A percentile compares a stretch with the other conserved stretches of the same genome.
Evolutionary conservation across 2,888 invertebrate genomes (phyloP).

Genomic region (Lochmaea crataegi): DNA sequence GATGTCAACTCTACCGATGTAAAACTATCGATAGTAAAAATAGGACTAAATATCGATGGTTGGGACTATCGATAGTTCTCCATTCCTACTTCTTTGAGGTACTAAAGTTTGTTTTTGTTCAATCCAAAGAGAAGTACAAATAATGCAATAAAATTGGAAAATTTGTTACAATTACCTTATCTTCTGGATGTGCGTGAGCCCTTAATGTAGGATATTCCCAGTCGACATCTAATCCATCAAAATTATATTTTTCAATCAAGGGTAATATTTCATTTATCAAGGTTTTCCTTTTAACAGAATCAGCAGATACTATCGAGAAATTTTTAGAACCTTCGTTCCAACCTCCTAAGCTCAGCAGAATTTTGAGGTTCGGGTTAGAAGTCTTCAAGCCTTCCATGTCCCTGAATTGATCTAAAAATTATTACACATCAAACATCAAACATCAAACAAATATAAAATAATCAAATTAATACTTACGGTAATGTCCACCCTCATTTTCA

Average conservation of each 20-base stretch:
- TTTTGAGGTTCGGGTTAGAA: constrained; percentile 68
- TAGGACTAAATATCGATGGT: no score
- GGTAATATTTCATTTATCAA: constrained; percentile 32
- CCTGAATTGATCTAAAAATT: constrained; percentile 12
- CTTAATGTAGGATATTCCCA: constrained; percentile 83
- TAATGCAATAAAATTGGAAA: no score
- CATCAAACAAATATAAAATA: no score
- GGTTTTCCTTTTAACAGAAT: constrained; percentile 49
- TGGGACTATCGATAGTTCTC: no score
- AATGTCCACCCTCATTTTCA: constrained; percentile 25
- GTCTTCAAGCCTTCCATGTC: constrained; percentile 62
- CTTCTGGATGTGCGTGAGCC: constrained; percentile 39
- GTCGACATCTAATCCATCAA: constrained; percentile 85
- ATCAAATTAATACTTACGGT: constrained; percentile 6
- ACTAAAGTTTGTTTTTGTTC: no score
- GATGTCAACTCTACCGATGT: no score
- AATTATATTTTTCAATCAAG: constrained; percentile 67
- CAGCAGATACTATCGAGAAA: constrained; percentile 65
- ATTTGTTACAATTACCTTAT: constrained; percentile 35
- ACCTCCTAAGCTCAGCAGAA: constrained; percentile 74
- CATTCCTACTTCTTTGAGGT: no score
- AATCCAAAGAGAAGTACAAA: no score
- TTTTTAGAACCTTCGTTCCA: constrained; percentile 70
- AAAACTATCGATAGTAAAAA: no score
- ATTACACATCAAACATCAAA: neutral